Base-by-base conservation (phyloP, 2,113 vertebrate species). In the Gymnocephalus cernua region DNA sequence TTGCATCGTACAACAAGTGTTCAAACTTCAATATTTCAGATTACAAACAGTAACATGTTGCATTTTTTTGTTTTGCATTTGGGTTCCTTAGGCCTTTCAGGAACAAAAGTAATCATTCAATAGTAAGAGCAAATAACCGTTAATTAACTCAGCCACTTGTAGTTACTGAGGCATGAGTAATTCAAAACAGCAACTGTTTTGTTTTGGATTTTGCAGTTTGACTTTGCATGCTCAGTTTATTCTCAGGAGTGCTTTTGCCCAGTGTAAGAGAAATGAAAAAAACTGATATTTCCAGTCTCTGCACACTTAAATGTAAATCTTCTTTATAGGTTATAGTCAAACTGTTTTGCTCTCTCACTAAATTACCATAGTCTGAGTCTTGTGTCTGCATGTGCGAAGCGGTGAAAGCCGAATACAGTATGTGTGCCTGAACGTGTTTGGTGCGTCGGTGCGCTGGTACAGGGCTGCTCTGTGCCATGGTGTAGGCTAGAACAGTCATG, bases 401-500 rank as follows among this genome's bases (percentile, higher is more conserved):
- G 64, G 76, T 63, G 81, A 61, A 80, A 85, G 74, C 83, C 9
- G 44, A 82, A 83, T 70, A 83, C 76, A 59, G 86, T 84, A 70
- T 84, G 80, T 86, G 89, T 84, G 86, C 86, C 84, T 90, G 87
- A 82, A 77, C 16, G 83, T 87, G 89, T 88, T 83, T 83, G 89
- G 92, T 85, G 85, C 74, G 79, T 76, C 57, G 51, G 90, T 88
- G 87, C 51, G 86, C 90, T 92, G 93, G 94, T 91, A 92, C 93
- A 76, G 86, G 89, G 79, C 85, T 79, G 82, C 88, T 90, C 91
- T 88, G 94, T 95, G 93, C 92, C 93, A 94, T 90, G 92, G 92
- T 57, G 91, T 93, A 74, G 90, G 87, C 89, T 92, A 90, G 93
- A 94, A 91, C 92, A 90, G 94, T 95, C 95, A 94, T 94, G 93